Evolutionary conservation across 2,113 vertebrate species (phyloP), one percentile per base, ranked within the genome.

Genomic region (Philantomba maxwellii): DNA sequence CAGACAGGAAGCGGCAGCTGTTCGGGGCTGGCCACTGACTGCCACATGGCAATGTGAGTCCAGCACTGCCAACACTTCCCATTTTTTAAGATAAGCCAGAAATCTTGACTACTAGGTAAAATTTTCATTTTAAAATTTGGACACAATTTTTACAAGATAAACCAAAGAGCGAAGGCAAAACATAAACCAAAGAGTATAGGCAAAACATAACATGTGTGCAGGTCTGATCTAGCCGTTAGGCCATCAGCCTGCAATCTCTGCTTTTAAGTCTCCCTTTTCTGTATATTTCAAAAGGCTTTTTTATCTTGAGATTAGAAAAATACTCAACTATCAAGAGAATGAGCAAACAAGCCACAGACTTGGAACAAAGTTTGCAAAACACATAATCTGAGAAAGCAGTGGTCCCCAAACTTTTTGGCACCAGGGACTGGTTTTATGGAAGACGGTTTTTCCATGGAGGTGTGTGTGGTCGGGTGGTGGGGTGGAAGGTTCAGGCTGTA

Each of bases 271-370:
- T 86, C 45, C 43, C 28, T 73, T 43, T 80, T 14, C n/a, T 57
- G 3, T 36, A 3, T 91, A 26, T 91, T 87, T 73, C 47, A 87
- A 95, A 83, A 60, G 17, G 19, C n/a, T 49, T 43, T 87, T 83
- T 45, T 28, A 77, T 14, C n/a, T 14, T 36, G 47, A 60, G 49
- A 36, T 89, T 10, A 84, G 23, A 47, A 88, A 95, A 88, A 39
- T 16, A 73, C 25, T 81, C 85, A 62, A 45, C 12, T 89, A 88
- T 36, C 49, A 53, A 43, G 33, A 94, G 28, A 93, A 93, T 51
- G 43, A 75, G 51, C 77, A 87, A 51, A 81, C 10, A 64, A 51
- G 49, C 47, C n/a, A 84, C 14, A n/a, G 33, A 91, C 12, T 26
- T 21, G 51, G 39, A 66, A 53, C 84, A 64, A 90, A n/a, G 49